Evolutionary conservation across 2,113 vertebrate species (phyloP), one percentile per base, ranked within the genome.

Genomic region (Daubentonia madagascariensis): DNA sequence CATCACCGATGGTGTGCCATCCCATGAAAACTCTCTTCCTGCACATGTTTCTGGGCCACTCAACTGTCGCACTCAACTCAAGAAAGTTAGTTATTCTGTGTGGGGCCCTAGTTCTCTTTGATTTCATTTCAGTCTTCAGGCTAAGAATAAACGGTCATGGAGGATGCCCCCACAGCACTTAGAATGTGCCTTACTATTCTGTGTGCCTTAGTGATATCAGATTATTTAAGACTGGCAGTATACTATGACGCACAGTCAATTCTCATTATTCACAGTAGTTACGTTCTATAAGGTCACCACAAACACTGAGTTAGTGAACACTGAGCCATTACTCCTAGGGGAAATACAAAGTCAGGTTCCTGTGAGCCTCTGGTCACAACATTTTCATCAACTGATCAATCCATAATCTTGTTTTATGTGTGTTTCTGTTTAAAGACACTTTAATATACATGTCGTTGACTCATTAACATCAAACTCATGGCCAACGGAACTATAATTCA

Each of bases 401-500:
- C 23, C 12, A 14, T 37, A 70, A 45, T 37, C 32, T 84, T 50
- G 68, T 43, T 75, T 61, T 68, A 8, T 57, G 57, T 6, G 32
- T 57, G 35, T 96, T 93, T 97, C 84, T 84, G 75, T 48, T 88
- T 43, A 72, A 78, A 97, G 79, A 59, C 45, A 81, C 23, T 54
- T 70, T 57, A 79, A 68, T 87, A 18, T 40, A 28, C n/a, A 32
- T 23, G 5, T 63, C 52, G 50, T 48, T 57, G 87, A 48, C 70
- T 87, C 50, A 25, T 48, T n/a, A 16, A 67, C 20, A 52, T 61
- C 16, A 50, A 88, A 59, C 70, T 83, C 32, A 4, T 17, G 68
- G 28, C 17, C 85, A 76, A 5, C 32, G 73, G 61, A 25, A 32
- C 40, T 32, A 22, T 40, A 25, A 4, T 79, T 67, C 30, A 20